phyloP scores from a whole-genome alignment of 2,888 invertebrate genomes.

The Neria commutata region DNA sequence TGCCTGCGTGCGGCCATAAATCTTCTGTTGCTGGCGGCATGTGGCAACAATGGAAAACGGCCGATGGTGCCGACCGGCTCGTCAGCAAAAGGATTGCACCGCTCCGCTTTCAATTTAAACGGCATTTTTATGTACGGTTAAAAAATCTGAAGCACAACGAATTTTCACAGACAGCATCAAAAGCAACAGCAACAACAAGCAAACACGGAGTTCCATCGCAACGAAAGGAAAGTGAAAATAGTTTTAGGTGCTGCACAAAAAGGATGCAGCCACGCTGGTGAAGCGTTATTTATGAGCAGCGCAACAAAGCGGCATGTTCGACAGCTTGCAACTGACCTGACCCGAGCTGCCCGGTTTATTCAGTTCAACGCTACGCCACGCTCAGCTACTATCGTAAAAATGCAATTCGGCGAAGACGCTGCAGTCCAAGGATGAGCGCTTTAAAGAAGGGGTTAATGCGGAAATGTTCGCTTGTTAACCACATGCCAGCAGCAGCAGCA shows the following conservation, averaged over 20 bases:
- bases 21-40: not conserved
- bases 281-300: conserved; percentile 29
- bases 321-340: conserved; percentile 12
- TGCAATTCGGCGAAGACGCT: not conserved
- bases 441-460: conserved; percentile 11
- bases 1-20: conserved; percentile 4
- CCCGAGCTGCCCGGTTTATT: not conserved
- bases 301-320: conserved; percentile 29
- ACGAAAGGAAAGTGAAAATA: conserved; percentile 30
- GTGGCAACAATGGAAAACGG: not conserved
- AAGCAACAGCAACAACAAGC: conserved; percentile 7
- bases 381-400: conserved; percentile 2
- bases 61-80: too few species aligned
- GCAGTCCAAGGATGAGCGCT: too few species aligned
- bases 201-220: conserved; percentile 4
- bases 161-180: conserved; percentile 23
- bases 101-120: conserved; percentile 29
- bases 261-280: not conserved
- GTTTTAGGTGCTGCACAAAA: conserved; percentile 3
- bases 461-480: conserved; percentile 13
- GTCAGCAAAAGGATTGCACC: too few species aligned
- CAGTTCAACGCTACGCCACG: too few species aligned
- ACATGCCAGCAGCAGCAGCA: conserved; percentile 3
- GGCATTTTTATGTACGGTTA: conserved; percentile 25
- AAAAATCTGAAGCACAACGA: conserved; percentile 28